Percentiles rank a stretch among this genome's conserved stretches.
phyloP scores from a whole-genome alignment of 1,140 invertebrate genomes.

The Phymorhynchus buccinoides region DNA sequence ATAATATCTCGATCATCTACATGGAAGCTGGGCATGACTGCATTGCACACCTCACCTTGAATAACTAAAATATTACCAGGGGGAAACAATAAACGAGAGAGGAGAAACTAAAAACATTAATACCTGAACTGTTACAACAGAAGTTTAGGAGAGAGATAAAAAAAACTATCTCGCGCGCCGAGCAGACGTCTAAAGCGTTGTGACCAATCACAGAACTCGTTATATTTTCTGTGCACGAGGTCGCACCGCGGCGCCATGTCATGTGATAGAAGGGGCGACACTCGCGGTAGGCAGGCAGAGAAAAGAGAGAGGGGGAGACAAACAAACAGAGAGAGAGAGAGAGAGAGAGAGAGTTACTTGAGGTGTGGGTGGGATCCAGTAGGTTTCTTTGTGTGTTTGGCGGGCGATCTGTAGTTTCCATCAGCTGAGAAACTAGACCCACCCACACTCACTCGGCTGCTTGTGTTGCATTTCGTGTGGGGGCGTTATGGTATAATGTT shows the following conservation, averaged over 20 bases:
- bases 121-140: too few relatives aligned
- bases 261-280: background rate
- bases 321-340: too few relatives aligned
- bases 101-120: background rate
- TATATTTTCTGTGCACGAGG: background rate
- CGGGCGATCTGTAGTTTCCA: background rate
- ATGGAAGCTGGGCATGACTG: too few relatives aligned
- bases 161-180: background rate
- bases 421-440: too few relatives aligned
- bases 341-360: background rate
- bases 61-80: too few relatives aligned
- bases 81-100: background rate
- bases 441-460: too few relatives aligned
- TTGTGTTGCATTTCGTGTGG: too few relatives aligned
- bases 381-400: background rate
- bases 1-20: too few relatives aligned
- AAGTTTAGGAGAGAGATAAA: too few relatives aligned
- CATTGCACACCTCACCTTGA: background rate
- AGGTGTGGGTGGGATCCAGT: background rate
- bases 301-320: background rate
- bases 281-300: background rate
- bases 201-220: background rate
- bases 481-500: background rate
- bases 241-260: background rate
- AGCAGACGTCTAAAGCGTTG: background rate